Conservation (phyloP, 2,797 vertebrate species). For the Remorina albescens region DNA sequence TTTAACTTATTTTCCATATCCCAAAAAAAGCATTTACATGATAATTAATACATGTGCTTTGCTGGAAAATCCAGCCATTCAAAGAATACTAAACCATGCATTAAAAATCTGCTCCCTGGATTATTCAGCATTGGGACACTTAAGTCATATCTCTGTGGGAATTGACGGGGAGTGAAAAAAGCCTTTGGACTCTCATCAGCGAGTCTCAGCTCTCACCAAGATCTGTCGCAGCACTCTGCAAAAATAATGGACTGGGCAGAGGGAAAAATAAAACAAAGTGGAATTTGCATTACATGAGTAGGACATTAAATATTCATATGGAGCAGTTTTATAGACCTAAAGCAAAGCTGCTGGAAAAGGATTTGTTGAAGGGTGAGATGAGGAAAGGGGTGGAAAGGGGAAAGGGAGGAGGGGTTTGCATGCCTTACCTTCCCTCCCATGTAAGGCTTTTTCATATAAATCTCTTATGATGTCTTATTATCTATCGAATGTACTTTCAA, state of each 20-base stretch:
- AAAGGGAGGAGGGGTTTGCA: slow-evolving; percentile 44
- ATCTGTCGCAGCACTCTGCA: slow-evolving; percentile 45
- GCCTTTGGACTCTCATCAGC: slow-evolving; percentile 36
- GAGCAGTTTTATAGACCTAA: slow-evolving; percentile 71
- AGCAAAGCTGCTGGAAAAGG: slow-evolving; percentile 54
- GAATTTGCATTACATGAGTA: slow-evolving; percentile 79
- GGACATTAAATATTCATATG: slow-evolving; percentile 78
- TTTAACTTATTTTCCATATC: slow-evolving; percentile 25
- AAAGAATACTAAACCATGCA: slow-evolving; percentile 42
- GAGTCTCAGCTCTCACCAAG: slow-evolving; percentile 22
- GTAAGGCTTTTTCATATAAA: slow-evolving; percentile 77
- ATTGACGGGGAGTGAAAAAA: slow-evolving; percentile 29
- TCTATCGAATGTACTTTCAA: slow-evolving; percentile 75
- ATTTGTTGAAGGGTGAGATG: slow-evolving; percentile 60
- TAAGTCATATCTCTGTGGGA: slow-evolving; percentile 10
- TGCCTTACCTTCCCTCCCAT: slow-evolving; percentile 48
- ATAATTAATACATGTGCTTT: slow-evolving; percentile 52
- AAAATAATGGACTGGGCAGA: slow-evolving; percentile 63
- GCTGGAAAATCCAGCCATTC: slow-evolving; percentile 31
- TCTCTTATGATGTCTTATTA: slow-evolving; percentile 75
- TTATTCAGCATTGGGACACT: slow-evolving; percentile 19
- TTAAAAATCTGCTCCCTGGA: slow-evolving; percentile 36
- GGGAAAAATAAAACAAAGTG: slow-evolving; percentile 76
- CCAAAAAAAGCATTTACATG: slow-evolving; percentile 35
- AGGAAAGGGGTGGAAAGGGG: too few relatives aligned